These are phyloP conservation scores for Corynorhinus townsendii DNA, from an alignment of 2,113 vertebrate species.

Conservation along the genomic window DNA sequence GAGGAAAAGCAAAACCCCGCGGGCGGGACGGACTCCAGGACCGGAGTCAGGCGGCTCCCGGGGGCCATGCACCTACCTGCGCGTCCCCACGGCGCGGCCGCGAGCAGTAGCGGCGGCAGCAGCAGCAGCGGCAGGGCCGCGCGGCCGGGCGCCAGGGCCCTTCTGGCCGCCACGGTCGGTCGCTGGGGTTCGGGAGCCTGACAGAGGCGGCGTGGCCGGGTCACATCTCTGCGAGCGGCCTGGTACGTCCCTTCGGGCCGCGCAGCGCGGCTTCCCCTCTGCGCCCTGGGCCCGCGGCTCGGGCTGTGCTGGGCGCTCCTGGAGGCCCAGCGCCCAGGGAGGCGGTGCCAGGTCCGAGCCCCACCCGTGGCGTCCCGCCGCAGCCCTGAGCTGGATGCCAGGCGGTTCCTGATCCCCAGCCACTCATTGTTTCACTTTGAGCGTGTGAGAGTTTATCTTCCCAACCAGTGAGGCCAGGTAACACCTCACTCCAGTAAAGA, in stretches of 20 bases:
- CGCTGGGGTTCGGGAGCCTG: background rate
- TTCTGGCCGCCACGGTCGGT: background rate
- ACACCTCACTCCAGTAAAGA: background rate
- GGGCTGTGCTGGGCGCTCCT: fast-evolving
- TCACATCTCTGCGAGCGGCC: conserved; percentile 38
- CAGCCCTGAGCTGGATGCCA: background rate
- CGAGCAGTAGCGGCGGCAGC: background rate
- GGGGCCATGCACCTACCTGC: conserved; percentile 26
- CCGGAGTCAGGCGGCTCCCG: fast-evolving
- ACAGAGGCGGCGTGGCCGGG: conserved; percentile 50
- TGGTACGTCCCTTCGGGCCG: background rate
- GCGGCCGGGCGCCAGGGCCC: background rate
- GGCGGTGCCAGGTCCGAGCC: background rate
- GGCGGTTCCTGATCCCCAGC: background rate
- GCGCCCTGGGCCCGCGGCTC: background rate
- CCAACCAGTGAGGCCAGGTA: background rate
- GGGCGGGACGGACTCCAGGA: background rate
- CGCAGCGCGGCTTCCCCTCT: fast-evolving
- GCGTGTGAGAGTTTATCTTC: background rate
- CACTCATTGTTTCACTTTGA: background rate
- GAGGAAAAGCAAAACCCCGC: too few relatives aligned
- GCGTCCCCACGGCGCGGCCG: background rate
- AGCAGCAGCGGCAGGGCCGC: background rate
- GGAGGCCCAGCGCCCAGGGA: fast-evolving
- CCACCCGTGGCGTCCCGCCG: background rate